phyloP scores from a whole-genome alignment of 2,113 vertebrate species.

The Synodontis membranacea region DNA sequence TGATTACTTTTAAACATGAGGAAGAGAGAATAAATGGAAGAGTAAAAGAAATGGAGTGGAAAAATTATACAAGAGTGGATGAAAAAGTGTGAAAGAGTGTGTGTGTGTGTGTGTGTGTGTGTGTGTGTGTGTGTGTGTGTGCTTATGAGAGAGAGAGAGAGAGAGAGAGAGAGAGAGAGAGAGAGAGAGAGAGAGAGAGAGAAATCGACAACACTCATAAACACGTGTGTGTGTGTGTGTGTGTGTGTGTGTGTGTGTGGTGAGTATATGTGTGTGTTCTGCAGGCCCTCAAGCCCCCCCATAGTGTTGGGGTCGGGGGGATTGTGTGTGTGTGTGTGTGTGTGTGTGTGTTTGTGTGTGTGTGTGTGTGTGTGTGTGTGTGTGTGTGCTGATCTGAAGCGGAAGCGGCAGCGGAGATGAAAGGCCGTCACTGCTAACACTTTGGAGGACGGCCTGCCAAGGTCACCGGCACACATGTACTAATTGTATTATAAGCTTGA shows the following conservation, averaged over 20 bases:
- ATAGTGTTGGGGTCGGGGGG: neutral
- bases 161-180: neutral
- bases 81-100: neutral
- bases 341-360: conserved; percentile 38
- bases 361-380: conserved; percentile 29
- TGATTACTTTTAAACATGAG: neutral
- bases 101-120: neutral
- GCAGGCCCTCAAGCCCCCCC: neutral
- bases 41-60: neutral
- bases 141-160: neutral
- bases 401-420: conserved; percentile 54
- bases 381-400: conserved; percentile 40
- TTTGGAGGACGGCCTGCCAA: conserved; percentile 82
- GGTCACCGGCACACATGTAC: conserved; percentile 89
- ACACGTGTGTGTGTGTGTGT: conserved; percentile 16
- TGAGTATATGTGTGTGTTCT: neutral
- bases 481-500: conserved; percentile 94
- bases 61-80: neutral
- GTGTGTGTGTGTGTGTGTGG: conserved; percentile 21
- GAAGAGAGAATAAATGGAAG: neutral
- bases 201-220: neutral
- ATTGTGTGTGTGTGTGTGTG: conserved; percentile 20
- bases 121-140: neutral
- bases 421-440: conserved; percentile 76
- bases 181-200: neutral